phyloP scores from a whole-genome alignment of 2,888 invertebrate species.

The Ischnura elegans region DNA sequence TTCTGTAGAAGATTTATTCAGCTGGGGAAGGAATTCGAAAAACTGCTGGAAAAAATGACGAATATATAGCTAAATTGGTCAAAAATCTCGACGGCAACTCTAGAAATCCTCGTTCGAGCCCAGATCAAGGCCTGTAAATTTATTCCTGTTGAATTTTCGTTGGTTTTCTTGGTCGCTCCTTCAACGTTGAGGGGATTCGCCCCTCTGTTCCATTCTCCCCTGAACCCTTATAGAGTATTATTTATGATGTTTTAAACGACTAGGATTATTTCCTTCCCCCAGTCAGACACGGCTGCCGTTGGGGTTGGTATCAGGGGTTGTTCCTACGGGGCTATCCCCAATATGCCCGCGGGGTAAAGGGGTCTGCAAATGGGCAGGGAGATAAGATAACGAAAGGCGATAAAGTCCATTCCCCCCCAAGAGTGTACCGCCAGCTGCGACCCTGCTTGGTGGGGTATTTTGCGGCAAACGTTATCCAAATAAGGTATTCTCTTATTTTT shows the following conservation, averaged over 20 bases:
- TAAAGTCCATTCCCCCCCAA: neutral
- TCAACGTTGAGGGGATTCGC: neutral
- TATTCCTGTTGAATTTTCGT: too few relatives aligned
- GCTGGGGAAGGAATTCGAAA: too few relatives aligned
- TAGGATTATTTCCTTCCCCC: neutral
- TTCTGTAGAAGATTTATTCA: too few relatives aligned
- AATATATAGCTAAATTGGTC: too few relatives aligned
- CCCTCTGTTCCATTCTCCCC: neutral
- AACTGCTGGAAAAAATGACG: too few relatives aligned
- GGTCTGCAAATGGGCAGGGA: neutral
- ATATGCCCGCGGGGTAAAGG: neutral
- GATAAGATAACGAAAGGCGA: constrained; percentile 4
- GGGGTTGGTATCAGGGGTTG: neutral
- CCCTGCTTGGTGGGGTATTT: neutral
- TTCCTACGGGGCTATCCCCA: neutral
- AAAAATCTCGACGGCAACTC: too few relatives aligned
- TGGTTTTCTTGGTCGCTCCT: neutral
- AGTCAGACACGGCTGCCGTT: neutral
- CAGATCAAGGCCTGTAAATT: too few relatives aligned
- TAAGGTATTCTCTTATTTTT: neutral
- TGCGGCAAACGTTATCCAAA: neutral
- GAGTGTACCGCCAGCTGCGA: neutral
- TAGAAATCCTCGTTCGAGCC: too few relatives aligned
- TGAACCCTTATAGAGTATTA: neutral
- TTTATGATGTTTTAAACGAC: neutral